Conservation (phyloP, 2,113 vertebrate species). For the Poicephalus meyeri region DNA sequence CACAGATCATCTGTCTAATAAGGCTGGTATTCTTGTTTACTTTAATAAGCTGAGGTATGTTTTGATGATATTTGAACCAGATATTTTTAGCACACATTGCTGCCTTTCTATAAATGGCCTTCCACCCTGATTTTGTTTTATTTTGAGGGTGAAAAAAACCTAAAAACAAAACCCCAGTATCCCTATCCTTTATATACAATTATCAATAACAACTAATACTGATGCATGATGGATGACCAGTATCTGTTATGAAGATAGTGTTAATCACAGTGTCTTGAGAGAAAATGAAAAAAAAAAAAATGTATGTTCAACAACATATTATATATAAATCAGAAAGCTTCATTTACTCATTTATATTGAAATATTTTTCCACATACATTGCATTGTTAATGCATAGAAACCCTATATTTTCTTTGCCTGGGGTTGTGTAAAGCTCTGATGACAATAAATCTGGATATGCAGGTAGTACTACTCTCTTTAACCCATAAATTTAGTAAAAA, state of each 20-base stretch:
- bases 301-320: background rate
- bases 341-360: constrained; percentile 42
- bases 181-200: background rate
- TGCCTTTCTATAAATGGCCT: background rate
- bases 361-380: background rate
- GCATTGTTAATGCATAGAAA: constrained; percentile 28
- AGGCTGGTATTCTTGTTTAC: background rate
- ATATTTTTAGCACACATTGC: background rate
- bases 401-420: background rate
- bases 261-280: background rate
- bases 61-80: background rate
- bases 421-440: background rate
- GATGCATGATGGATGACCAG: background rate
- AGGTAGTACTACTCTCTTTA: background rate
- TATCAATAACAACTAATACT: background rate
- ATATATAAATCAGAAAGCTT: constrained; percentile 13
- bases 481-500: constrained; percentile 62
- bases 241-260: background rate
- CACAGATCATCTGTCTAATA: background rate
- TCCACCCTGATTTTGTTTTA: background rate
- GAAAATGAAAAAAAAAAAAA: background rate
- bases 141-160: background rate
- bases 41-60: background rate
- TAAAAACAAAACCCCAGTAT: rapidly evolving
- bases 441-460: background rate